Base-by-base conservation (phyloP, 2,797 vertebrate genomes). In the Leptoclinus maculatus region DNA sequence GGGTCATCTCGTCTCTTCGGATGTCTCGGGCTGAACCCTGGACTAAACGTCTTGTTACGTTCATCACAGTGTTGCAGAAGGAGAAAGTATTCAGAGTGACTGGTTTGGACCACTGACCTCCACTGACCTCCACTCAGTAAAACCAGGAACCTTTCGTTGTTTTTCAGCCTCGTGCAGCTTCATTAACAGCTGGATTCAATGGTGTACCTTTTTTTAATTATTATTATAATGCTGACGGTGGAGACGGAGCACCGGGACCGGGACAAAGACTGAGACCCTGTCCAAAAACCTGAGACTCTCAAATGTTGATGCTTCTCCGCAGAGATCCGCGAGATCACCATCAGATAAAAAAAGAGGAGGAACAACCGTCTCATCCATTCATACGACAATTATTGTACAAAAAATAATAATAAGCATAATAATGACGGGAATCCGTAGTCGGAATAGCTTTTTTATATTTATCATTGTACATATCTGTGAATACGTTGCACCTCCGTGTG, bases 401-500 rank as follows among this genome's bases (percentile, higher is more conserved):
- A 93, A 47, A 9, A 47, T 14, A 82, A 91, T 86, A 76, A 36
- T 66, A 79, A 69, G 62, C 86, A 89, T 69, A 87, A 86, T 77
- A 90, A 83, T 57, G 77, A 74, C 65, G 85, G 86, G 90, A 93
- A 87, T 94, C 93, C 29, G 89, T 80, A 87, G 85, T 89, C 91
- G 86, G 91, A 91, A 92, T 69, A 92, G 92, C 91, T 94, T 91
- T 91, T 56, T 96, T 96, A 95, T 96, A 96, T 95, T 94, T 95
- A 94, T 94, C 91, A 84, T 76, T 96, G 95, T 96, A 96, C 78
- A 96, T 96, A 95, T 67, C 71, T 95, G 95, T 96, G 91, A 96
- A 95, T 95, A 96, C 86, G 91, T 91, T 91, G 93, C 95, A 95
- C 94, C 94, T 89, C 59, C 74, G 85, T 91, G 92, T 92, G 92